phyloP scores from a whole-genome alignment of 2,113 vertebrate species.

The Hypocryptadius cinnamomeus region DNA sequence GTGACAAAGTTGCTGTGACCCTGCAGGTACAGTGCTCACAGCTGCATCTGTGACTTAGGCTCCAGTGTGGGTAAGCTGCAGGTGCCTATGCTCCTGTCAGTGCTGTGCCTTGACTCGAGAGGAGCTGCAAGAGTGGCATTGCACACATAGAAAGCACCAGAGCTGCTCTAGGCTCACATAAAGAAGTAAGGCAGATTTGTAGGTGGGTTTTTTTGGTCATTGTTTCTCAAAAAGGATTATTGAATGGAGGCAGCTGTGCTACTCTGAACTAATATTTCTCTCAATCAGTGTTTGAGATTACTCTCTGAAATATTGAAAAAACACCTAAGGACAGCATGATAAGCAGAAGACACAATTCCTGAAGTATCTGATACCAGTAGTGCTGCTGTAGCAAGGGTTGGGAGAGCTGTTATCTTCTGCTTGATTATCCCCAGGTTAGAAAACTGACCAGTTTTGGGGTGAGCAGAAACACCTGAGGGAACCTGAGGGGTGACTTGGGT shows the following conservation, averaged over 20 bases:
- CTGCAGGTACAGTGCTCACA: rapidly evolving
- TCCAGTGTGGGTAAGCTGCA: not conserved
- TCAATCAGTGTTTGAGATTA: not conserved
- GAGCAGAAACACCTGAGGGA: not conserved
- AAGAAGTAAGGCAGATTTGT: not conserved
- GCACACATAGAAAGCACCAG: not conserved
- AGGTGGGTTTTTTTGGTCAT: rapidly evolving
- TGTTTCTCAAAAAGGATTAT: not conserved
- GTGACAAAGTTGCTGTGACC: not conserved
- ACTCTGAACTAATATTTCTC: not conserved
- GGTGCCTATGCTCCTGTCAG: not conserved
- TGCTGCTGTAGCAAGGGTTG: not conserved
- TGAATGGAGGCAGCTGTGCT: not conserved
- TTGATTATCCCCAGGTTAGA: not conserved
- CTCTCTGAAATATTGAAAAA: not conserved
- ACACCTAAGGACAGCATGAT: not conserved
- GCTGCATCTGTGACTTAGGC: not conserved
- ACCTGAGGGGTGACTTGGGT: not conserved
- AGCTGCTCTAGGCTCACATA: not conserved
- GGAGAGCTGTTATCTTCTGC: not conserved
- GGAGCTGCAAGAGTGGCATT: not conserved
- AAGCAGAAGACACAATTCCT: not conserved
- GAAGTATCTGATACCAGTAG: not conserved
- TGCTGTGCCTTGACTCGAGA: rapidly evolving
- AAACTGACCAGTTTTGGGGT: not conserved